Evolutionary conservation across 1,140 invertebrate species (phyloP).

Genomic region (Pollicipes pollicipes): DNA sequence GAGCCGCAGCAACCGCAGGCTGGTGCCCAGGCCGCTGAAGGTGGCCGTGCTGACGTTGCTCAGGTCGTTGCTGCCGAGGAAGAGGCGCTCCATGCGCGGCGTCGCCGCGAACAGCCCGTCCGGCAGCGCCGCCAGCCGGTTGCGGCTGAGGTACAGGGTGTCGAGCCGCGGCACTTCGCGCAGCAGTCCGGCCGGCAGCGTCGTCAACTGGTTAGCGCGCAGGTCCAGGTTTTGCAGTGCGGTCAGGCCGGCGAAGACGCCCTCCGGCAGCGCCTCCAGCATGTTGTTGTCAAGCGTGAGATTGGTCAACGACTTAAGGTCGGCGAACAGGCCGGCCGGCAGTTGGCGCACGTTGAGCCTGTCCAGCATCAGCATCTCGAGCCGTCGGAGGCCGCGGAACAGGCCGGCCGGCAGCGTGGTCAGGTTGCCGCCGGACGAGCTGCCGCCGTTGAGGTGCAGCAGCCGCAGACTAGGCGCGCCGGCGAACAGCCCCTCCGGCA

Average conservation of each 20-base stretch:
- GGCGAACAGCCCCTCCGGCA: conserved; percentile 39
- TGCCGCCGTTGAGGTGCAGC: conserved; percentile 23
- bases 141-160: conserved; percentile 35
- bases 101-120: conserved; percentile 16
- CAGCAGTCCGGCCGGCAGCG: conserved; percentile 13
- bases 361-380: conserved; percentile 24
- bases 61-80: conserved; percentile 32
- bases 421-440: conserved; percentile 31
- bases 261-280: conserved; percentile 31
- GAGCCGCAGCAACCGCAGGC: conserved; percentile 23
- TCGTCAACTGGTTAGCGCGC: conserved; percentile 33
- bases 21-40: conserved; percentile 9
- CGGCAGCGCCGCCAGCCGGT: conserved; percentile 27
- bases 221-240: conserved; percentile 36
- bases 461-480: conserved; percentile 30
- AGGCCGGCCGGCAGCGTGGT: conserved; percentile 34
- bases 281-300: conserved; percentile 37
- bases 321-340: conserved; percentile 34
- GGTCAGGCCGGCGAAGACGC: conserved; percentile 36
- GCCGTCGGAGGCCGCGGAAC: conserved; percentile 33
- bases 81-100: conserved; percentile 24
- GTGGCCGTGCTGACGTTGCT: conserved; percentile 16
- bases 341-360: conserved; percentile 20
- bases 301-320: conserved; percentile 27
- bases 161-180: conserved; percentile 25